phyloP scores from a whole-genome alignment of 2,113 vertebrate species.

The Ammospiza nelsoni region DNA sequence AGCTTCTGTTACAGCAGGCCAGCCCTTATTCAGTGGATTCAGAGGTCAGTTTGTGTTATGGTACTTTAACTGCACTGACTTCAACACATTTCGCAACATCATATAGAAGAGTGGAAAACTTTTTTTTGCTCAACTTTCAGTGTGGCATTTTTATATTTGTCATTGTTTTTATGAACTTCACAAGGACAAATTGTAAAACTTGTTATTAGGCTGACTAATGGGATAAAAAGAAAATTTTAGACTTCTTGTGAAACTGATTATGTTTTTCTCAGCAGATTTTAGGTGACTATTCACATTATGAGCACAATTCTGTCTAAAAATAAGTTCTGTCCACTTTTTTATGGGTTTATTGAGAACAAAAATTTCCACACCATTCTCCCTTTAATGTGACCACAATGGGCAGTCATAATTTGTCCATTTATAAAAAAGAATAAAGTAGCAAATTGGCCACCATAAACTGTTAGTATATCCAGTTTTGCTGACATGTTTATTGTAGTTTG shows the following conservation, averaged over 20 bases:
- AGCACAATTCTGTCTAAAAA: constrained; percentile 55
- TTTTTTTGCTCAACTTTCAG: background rate
- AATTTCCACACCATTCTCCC: constrained; percentile 61
- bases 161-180: constrained; percentile 40
- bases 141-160: constrained; percentile 51
- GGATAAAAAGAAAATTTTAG: constrained; percentile 58
- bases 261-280: constrained; percentile 61
- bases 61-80: background rate
- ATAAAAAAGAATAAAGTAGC: constrained; percentile 47
- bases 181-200: constrained; percentile 46
- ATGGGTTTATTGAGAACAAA: constrained; percentile 57
- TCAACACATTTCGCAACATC: background rate
- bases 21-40: background rate
- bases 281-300: constrained; percentile 57
- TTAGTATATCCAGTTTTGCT: constrained; percentile 59
- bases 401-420: constrained; percentile 47
- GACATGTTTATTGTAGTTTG: constrained; percentile 57
- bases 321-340: constrained; percentile 48
- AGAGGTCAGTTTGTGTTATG: background rate
- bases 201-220: constrained; percentile 61
- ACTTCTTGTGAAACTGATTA: constrained; percentile 53
- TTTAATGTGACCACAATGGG: constrained; percentile 60
- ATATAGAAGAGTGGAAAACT: constrained; percentile 39
- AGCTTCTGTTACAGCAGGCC: background rate
- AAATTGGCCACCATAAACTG: constrained; percentile 47